Conservation (phyloP, 2,113 vertebrate species). For the Ceyx margarethae region DNA sequence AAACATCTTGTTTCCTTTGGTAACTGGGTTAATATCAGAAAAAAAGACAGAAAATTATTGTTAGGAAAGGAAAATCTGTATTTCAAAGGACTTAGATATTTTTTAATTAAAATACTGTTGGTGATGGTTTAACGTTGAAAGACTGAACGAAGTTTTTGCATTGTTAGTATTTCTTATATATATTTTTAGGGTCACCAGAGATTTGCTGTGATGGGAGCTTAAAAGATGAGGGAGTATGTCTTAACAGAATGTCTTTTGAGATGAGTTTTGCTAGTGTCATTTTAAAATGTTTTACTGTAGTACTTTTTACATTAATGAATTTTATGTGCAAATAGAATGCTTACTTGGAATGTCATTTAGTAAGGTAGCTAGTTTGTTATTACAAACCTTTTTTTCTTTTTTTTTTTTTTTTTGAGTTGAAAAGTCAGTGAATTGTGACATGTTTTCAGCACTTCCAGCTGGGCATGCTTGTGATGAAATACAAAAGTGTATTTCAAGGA, state of each 20-base stretch:
- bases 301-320: neutral
- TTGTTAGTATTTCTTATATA: neutral
- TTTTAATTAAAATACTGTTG: neutral
- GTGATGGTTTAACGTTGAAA: neutral
- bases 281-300: neutral
- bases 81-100: neutral
- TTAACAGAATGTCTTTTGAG: neutral
- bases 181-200: neutral
- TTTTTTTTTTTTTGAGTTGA: neutral
- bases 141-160: neutral
- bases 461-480: neutral
- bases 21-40: neutral
- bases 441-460: neutral
- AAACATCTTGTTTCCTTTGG: neutral
- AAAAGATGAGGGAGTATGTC: neutral
- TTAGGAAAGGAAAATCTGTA: neutral
- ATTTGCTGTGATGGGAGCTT: neutral
- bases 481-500: neutral
- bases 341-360: neutral
- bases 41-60: neutral
- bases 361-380: neutral
- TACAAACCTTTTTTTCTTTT: neutral
- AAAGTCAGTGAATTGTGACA: neutral
- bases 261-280: neutral
- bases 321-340: neutral